phyloP scores from a whole-genome alignment of 2,113 vertebrate species.

The Mastomys coucha region DNA sequence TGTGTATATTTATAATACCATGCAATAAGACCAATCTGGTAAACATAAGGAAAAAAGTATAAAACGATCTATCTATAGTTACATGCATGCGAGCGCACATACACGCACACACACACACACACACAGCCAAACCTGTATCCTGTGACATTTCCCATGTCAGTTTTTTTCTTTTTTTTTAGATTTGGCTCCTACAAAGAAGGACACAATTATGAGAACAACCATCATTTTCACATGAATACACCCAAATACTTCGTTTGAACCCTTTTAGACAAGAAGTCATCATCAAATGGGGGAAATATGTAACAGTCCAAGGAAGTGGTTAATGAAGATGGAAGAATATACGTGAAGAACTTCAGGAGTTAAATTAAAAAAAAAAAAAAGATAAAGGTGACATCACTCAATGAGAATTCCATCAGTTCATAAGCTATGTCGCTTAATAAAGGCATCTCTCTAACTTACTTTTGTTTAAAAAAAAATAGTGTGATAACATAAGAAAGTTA shows the following conservation, averaged over 20 bases:
- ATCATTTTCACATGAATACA: constrained; percentile 89
- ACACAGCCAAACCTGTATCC: not conserved
- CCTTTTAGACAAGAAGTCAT: constrained; percentile 72
- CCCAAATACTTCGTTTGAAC: constrained; percentile 87
- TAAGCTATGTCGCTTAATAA: constrained; percentile 63
- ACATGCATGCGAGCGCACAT: not conserved
- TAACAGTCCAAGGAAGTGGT: constrained; percentile 7
- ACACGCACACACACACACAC: no score
- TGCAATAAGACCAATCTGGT: not conserved
- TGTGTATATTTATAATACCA: not conserved
- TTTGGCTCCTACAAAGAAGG: constrained; percentile 89
- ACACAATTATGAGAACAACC: constrained; percentile 85
- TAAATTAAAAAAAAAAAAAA: not conserved
- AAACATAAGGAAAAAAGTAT: not conserved
- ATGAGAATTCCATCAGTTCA: not conserved
- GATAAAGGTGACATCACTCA: not conserved
- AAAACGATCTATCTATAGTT: not conserved
- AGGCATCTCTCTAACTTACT: constrained; percentile 55
- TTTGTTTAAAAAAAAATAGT: constrained; percentile 26
- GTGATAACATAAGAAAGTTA: not conserved
- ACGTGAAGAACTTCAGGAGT: constrained; percentile 11
- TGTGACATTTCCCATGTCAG: constrained; percentile 42
- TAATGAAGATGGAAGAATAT: not conserved
- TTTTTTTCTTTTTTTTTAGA: constrained; percentile 80
- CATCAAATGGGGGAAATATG: not conserved